phyloP scores from a whole-genome alignment of 2,888 invertebrate genomes.

The Cetonia aurata region DNA sequence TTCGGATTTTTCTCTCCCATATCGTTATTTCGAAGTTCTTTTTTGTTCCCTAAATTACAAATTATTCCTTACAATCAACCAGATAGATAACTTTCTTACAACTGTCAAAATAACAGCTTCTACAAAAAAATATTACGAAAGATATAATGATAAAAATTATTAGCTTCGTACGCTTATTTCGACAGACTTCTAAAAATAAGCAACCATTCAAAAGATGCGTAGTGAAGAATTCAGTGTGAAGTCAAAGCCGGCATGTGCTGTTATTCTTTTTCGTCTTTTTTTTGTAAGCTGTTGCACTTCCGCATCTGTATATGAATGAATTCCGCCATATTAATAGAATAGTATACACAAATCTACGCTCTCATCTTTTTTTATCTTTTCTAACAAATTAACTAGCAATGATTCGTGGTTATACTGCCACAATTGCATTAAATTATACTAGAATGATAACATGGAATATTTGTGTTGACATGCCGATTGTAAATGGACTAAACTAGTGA shows the following conservation, averaged over 20 bases:
- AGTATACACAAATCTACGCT: too few species aligned
- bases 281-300: constrained; percentile 4
- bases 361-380: too few species aligned
- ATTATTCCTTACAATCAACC: too few species aligned
- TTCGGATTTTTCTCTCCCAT: too few species aligned
- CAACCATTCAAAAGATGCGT: background rate
- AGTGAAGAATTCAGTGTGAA: constrained; percentile 5
- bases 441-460: background rate
- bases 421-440: background rate
- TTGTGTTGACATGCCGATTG: background rate
- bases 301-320: constrained; percentile 24
- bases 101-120: too few species aligned
- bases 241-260: constrained; percentile 1
- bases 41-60: too few species aligned
- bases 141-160: too few species aligned
- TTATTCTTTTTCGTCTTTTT: background rate
- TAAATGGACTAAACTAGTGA: background rate
- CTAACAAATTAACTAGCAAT: too few species aligned
- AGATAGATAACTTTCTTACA: too few species aligned
- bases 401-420: too few species aligned
- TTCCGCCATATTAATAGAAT: constrained; percentile 16
- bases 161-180: background rate
- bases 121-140: too few species aligned
- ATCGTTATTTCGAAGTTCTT: too few species aligned
- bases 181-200: constrained; percentile 11